Percentiles rank a stretch among this genome's conserved stretches.
Evolutionary conservation across 2,113 vertebrate species (phyloP).

Genomic region (Entosphenus tridentatus): DNA sequence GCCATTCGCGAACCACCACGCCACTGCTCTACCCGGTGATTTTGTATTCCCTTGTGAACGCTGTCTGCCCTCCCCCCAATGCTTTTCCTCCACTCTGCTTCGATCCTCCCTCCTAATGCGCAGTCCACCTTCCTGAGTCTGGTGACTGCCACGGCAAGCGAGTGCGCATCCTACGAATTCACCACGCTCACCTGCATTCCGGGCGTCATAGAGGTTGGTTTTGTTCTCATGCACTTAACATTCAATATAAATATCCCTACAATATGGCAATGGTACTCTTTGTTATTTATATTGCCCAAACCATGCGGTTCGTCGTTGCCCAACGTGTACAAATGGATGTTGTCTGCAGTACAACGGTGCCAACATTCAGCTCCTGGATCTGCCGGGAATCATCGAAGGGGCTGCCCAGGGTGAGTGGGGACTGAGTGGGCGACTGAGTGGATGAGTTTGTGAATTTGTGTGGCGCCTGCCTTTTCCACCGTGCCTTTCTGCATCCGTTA

Average conservation of each 20-base stretch:
- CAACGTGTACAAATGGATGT: no score
- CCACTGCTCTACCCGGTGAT: neutral
- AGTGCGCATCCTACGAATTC: constrained; percentile 84
- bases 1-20: neutral
- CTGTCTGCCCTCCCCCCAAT: neutral
- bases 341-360: constrained; percentile 74
- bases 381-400: constrained; percentile 94
- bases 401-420: constrained; percentile 55
- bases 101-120: constrained; percentile 8
- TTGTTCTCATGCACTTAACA: neutral
- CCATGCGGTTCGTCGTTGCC: no score
- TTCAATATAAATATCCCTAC: no score
- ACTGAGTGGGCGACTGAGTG: no score
- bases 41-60: neutral
- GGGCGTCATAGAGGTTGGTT: constrained; percentile 67
- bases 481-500: no score
- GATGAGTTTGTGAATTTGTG: no score
- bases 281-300: constrained; percentile 9
- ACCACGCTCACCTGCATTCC: constrained; percentile 93
- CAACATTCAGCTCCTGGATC: constrained; percentile 86
- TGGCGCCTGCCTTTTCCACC: no score
- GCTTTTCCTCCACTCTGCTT: neutral
- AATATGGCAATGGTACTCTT: constrained; percentile 12
- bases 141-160: constrained; percentile 87
- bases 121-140: constrained; percentile 91